phyloP scores from a whole-genome alignment of 53 echinoderm and acorn worm genomes.

The Hippasteria phrygiana region DNA sequence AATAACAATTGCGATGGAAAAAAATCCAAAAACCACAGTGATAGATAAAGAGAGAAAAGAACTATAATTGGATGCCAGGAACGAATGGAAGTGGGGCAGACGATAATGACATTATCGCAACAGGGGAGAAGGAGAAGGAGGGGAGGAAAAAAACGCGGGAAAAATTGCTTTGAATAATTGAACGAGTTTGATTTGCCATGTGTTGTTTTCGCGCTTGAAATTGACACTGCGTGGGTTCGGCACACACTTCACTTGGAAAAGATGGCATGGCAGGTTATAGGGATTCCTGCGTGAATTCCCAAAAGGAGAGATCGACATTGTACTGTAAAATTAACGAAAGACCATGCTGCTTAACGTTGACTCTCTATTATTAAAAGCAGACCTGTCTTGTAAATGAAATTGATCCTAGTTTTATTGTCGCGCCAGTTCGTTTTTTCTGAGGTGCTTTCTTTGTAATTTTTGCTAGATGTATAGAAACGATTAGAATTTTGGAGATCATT shows the following conservation, averaged over 20 bases:
- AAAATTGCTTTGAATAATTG: conserved; percentile 49
- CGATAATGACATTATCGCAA: conserved; percentile 27
- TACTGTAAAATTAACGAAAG: conserved; percentile 15
- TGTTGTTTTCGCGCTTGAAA: conserved; percentile 43
- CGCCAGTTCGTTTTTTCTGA: too few species aligned
- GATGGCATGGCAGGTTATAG: not conserved
- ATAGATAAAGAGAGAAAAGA: not conserved
- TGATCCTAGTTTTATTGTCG: too few species aligned
- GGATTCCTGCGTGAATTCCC: not conserved
- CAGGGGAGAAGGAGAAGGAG: not conserved
- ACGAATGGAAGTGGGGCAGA: conserved; percentile 44
- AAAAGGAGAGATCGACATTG: not conserved
- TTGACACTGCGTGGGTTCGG: conserved; percentile 37
- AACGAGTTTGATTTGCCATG: conserved; percentile 56
- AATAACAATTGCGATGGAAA: conserved; percentile 28
- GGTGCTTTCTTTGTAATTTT: too few species aligned
- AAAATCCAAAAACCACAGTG: not conserved
- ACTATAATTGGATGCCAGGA: not conserved
- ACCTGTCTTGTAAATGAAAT: too few species aligned
- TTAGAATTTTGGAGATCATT: too few species aligned
- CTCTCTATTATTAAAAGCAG: not conserved
- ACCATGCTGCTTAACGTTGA: not conserved
- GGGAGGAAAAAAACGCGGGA: conserved; percentile 8
- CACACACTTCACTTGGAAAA: not conserved
- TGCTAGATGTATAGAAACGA: too few species aligned